These are phyloP conservation scores for Proterorhinus semilunaris DNA, from an alignment of 2,113 vertebrate species.

Conservation along the genomic window DNA sequence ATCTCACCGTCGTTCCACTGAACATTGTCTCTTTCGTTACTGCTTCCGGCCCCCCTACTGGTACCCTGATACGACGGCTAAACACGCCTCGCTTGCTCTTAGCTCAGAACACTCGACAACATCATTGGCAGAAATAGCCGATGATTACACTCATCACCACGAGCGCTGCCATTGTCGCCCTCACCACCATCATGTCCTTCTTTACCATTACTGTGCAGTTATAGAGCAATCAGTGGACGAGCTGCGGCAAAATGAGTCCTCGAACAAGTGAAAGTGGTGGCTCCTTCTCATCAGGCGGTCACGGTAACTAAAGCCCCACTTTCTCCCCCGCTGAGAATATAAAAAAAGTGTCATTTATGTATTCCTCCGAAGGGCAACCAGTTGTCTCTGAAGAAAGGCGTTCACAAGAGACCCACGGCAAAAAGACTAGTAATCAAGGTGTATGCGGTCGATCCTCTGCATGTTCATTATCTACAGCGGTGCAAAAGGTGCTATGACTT, in stretches of 20 bases:
- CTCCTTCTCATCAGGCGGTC: constrained; percentile 25
- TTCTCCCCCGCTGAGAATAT: constrained; percentile 15
- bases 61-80: constrained; percentile 40
- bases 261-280: constrained; percentile 31
- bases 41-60: constrained; percentile 54
- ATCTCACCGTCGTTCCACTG: constrained; percentile 71
- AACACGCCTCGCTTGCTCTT: constrained; percentile 18
- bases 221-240: constrained; percentile 28
- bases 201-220: constrained; percentile 51
- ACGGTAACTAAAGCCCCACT: constrained; percentile 10
- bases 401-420: neutral
- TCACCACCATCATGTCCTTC: constrained; percentile 48
- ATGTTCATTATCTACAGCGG: no score
- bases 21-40: constrained; percentile 64
- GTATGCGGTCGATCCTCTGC: no score
- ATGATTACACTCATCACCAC: constrained; percentile 29
- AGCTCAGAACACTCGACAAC: constrained; percentile 30
- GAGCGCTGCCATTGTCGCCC: constrained; percentile 28
- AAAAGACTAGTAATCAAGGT: no score
- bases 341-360: constrained; percentile 12
- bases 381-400: constrained; percentile 1
- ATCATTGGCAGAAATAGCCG: constrained; percentile 39
- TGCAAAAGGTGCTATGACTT: no score
- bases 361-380: neutral
- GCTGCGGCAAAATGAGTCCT: constrained; percentile 22